phyloP scores from a whole-genome alignment of 2,888 invertebrate genomes.

The Tachina fera region DNA sequence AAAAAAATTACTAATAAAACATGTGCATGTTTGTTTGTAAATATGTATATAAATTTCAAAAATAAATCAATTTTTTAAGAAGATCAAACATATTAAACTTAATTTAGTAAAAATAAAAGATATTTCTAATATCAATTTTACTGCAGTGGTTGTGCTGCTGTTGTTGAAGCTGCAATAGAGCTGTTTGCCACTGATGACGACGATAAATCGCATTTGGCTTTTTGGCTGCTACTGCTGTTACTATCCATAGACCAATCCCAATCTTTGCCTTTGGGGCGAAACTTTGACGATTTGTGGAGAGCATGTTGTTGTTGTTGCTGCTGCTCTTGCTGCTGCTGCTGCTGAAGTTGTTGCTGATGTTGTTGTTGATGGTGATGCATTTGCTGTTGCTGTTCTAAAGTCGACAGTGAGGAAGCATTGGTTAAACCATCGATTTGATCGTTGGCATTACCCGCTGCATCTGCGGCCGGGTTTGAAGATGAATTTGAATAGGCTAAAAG shows the following conservation, averaged over 20 bases:
- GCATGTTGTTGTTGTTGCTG: conserved; percentile 72
- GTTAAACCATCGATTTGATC: conserved; percentile 61
- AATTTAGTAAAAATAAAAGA: conserved; percentile 25
- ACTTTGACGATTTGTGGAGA: conserved; percentile 86
- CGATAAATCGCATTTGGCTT: conserved; percentile 56
- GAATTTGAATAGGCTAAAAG: conserved; percentile 78
- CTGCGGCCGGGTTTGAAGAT: conserved; percentile 75
- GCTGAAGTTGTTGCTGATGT: conserved; percentile 14
- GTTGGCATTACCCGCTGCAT: conserved; percentile 77
- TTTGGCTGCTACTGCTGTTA: conserved; percentile 74
- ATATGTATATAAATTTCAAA: not conserved
- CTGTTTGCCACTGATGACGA: not conserved
- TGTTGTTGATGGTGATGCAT: conserved; percentile 28
- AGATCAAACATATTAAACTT: conserved; percentile 46
- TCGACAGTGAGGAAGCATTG: conserved; percentile 20
- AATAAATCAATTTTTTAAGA: conserved; percentile 31
- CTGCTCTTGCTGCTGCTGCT: conserved; percentile 60
- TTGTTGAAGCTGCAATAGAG: conserved; percentile 2
- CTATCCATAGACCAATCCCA: conserved; percentile 86
- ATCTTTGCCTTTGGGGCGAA: conserved; percentile 89
- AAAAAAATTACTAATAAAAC: conserved; percentile 27
- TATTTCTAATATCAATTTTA: conserved; percentile 41
- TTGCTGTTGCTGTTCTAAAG: conserved; percentile 62
- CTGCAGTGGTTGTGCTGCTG: conserved; percentile 25
- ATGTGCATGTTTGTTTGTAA: not conserved